phyloP scores from a whole-genome alignment of 2,113 vertebrate genomes.

The Gallinago undulata region DNA sequence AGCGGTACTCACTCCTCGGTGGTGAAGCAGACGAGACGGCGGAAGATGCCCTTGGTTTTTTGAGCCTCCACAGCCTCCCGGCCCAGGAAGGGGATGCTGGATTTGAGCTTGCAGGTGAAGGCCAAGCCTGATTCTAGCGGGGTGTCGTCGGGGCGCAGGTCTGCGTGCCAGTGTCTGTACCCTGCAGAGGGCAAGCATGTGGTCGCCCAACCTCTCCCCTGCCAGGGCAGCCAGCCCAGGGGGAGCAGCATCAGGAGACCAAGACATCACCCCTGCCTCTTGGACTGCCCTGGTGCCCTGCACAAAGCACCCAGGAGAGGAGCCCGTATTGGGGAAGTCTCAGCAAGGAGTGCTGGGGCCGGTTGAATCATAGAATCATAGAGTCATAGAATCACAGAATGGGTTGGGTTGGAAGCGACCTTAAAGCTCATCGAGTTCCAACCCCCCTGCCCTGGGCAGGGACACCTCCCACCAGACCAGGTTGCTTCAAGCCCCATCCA shows the following conservation, averaged over 20 bases:
- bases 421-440: too few relatives aligned
- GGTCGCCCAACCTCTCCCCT: not conserved
- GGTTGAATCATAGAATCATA: too few relatives aligned
- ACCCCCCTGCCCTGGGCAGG: too few relatives aligned
- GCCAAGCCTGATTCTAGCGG: conserved; percentile 90
- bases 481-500: too few relatives aligned
- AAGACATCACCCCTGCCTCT: not conserved
- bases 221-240: not conserved
- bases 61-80: conserved; percentile 85
- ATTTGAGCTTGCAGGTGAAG: conserved; percentile 94
- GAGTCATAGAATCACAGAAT: too few relatives aligned
- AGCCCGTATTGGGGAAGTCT: rapidly evolving
- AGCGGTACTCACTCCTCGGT: conserved; percentile 80
- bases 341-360: not conserved
- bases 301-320: not conserved
- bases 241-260: not conserved
- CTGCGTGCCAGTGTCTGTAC: conserved; percentile 94
- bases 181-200: conserved; percentile 65
- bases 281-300: not conserved
- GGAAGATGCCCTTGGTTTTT: conserved; percentile 79
- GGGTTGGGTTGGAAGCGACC: too few relatives aligned
- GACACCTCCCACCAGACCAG: too few relatives aligned
- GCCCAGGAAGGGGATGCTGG: conserved; percentile 84
- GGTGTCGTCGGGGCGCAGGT: conserved; percentile 89
- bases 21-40: conserved; percentile 90